Base-by-base conservation (phyloP, 1,140 invertebrate species). In the Bombus superbus region DNA sequence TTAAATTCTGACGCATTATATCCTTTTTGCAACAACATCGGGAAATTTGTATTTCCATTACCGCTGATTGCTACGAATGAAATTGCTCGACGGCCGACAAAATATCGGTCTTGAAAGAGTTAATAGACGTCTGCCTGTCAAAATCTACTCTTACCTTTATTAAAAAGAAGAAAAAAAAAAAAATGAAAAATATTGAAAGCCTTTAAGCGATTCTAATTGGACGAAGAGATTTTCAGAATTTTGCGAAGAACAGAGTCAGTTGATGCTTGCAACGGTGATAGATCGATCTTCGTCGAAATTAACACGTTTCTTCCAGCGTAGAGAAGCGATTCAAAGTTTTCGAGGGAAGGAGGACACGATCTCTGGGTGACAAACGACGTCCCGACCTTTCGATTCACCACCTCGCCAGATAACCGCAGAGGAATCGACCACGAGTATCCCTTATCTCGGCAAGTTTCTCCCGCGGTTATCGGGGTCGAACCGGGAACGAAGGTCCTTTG, bases 381-480 rank as follows among this genome's bases (percentile, higher is more conserved):
- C 38, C 28, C 28, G 8, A n/a, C 73, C 73, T 53, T 44, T 25
- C 42, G 73, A 68, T 42, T 57, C 74, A 57, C 44, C 47, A 40
- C 10, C 81, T 42, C 62, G 62, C 62, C 15, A 69, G 81, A 83
- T 78, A 83, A 83, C 81, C 72, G 81, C 81, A 35, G 32, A 18
- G 71, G 72, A 75, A 75, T 75, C 81, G 44, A 81, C 78, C 80
- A 25, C 40, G 71, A 53, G 74, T 68, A 8, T n/a, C 83, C 83
- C 83, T 85, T 85, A 85, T 85, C 83, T 72, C 15, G 13, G 18
- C 57, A 85, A 85, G 76, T 84, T 79, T 72, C 47, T 4, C 18
- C 22, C 81, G 22, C 18, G 25, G 72, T 83, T 76, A 73, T 82
- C 81, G 25, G 22, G 57, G n/a, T 25, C 25, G 22, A 59, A 13